Percentiles rank a stretch among this genome's conserved stretches.
phyloP scores from a whole-genome alignment of 2,113 vertebrate genomes.

The Gavialis gangeticus region DNA sequence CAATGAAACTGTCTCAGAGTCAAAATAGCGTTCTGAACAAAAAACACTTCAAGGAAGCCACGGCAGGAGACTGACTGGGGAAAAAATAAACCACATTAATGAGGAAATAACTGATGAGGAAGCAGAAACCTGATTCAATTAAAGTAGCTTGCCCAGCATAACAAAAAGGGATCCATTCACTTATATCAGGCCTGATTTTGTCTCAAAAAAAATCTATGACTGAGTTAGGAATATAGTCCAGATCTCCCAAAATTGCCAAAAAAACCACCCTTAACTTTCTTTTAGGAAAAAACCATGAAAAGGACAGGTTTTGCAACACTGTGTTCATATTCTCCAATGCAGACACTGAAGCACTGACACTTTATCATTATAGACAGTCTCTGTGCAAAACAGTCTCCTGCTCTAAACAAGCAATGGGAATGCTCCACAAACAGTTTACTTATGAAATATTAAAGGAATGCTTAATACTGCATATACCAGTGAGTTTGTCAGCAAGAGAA shows the following conservation, averaged over 20 bases:
- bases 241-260: neutral
- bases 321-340: neutral
- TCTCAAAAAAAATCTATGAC: neutral
- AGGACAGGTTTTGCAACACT: neutral
- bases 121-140: neutral
- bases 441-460: too few relatives aligned
- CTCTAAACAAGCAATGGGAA: neutral
- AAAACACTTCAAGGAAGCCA: neutral
- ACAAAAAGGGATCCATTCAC: neutral
- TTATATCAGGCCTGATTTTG: neutral
- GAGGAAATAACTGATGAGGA: neutral
- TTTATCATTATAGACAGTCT: neutral
- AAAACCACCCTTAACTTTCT: neutral
- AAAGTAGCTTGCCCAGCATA: neutral
- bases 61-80: neutral
- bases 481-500: rapidly evolving
- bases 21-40: neutral
- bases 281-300: neutral
- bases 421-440: neutral
- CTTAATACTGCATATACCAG: rapidly evolving
- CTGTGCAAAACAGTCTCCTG: rapidly evolving
- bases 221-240: rapidly evolving
- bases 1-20: neutral
- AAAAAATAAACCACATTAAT: neutral
- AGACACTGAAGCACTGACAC: neutral